Base-by-base conservation (phyloP, 2,888 invertebrate species). In the Idaea straminata region DNA sequence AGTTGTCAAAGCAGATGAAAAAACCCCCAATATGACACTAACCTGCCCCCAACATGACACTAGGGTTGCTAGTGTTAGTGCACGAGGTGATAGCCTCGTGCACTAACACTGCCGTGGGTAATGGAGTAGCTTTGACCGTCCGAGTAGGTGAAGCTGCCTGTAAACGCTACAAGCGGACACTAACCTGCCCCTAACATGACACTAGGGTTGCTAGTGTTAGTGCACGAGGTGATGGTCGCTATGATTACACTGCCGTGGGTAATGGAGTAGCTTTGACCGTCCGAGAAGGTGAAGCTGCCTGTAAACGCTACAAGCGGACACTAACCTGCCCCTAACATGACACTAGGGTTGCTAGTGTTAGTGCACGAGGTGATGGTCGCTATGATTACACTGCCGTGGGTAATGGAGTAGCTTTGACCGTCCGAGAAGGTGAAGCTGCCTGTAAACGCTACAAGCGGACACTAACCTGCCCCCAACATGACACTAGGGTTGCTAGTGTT, bases 321-420 rank as follows among this genome's bases (percentile, higher is more conserved):
- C 6, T 36, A 36, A 36, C 36, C 36, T 5, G 99, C 99, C 57
- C 98, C 99, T 15, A 99, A 93, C 99, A 99, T 99, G 5, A 99
- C 99, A 74, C 98, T 98, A 0, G 99, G 99, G 86, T 99, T 99
- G 77, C 97, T 98, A 0, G 99, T 99, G 84, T 99, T 99, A 64
- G 99, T 99, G 87, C 99, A 99, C 35, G 98, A 98, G 0, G 99
- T 99, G 77, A 99, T 99, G 64, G 99, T 99, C 0, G 99, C 98
- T 73, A 99, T 36, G 36, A 4, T 6, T 36, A 99, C 98, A 1
- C 98, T 97, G 3, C 99, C 99, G 85, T 99, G 98, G 0, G 91
- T 94, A 71, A 99, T 93, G 59, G 92, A 93, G 87, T 98, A 98
- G 69, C 79, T 76, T 71, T 95, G 93, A 5, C 96, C 96, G 78